Base-by-base conservation (phyloP, 2,113 vertebrate species). In the Labrus mixtus region DNA sequence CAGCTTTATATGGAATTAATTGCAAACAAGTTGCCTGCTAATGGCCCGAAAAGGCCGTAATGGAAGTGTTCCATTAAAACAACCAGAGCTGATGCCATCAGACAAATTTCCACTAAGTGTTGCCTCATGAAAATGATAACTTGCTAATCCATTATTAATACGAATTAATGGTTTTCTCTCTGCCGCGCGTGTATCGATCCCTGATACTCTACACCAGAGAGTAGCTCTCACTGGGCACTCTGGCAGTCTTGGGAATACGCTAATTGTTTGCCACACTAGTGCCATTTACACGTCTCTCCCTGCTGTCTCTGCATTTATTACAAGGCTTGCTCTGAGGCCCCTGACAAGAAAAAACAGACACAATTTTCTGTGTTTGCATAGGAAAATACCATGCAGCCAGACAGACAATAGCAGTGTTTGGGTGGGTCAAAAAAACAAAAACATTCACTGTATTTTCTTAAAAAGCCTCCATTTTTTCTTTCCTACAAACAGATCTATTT, bases 101-200 rank as follows among this genome's bases (percentile, higher is more conserved):
- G 90, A 93, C 92, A 87, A 87, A 91, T 92, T 85, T 85, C 86
- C 90, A 78, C 89, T 92, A 91, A 93, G 93, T 86, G 90, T 90
- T 87, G 90, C 75, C 77, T 84, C 89, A 72, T 86, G 91, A 92
- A 93, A 93, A 95, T 90, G 90, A 92, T 93, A 92, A 93, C 85
- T 86, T 83, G 84, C 89, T 93, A 90, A 94, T 95, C 84, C 83
- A 94, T 95, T 93, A 95, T 94, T 94, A 93, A 94, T 93, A 90
- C 86, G 90, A 90, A 93, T 79, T 45, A 94, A 94, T 94, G 93
- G 88, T 87, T 88, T 84, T 90, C 88, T 87, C 88, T 93, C 62
- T 81, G 87, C 85, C 29, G 71, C 62, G 74, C 70, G 80, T 19
- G 19, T 91, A 94, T 94, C 75, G 94, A 94, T 94, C 82, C 65